A percentile compares a stretch with the other conserved stretches of the same genome.
phyloP scores from a whole-genome alignment of 2,888 invertebrate species.

The Philhelius pedissequus region DNA sequence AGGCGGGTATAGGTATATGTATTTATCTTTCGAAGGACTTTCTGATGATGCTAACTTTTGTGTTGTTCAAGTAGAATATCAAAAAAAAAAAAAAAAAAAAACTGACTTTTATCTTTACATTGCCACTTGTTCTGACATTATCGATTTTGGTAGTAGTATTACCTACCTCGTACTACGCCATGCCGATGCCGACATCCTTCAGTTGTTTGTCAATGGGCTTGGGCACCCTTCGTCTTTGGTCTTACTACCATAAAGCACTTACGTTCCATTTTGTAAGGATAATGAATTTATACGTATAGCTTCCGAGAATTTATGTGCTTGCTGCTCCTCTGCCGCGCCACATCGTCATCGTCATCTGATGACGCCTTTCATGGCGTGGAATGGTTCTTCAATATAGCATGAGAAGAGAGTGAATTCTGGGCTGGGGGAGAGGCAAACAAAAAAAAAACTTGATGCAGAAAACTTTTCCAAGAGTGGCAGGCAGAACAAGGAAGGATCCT shows the following conservation, averaged over 20 bases:
- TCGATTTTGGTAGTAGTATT: slow-evolving; percentile 34
- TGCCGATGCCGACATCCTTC: not conserved
- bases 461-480: slow-evolving; percentile 63
- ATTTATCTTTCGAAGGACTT: slow-evolving; percentile 39
- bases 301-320: slow-evolving; percentile 52
- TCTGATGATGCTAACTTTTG: slow-evolving; percentile 35
- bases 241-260: slow-evolving; percentile 46
- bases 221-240: not conserved
- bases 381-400: not conserved
- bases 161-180: not conserved
- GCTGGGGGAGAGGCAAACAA: not conserved
- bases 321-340: not conserved
- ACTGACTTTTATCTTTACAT: slow-evolving; percentile 55
- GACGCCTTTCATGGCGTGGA: not conserved
- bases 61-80: not conserved
- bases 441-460: slow-evolving; percentile 47
- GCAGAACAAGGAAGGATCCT: slow-evolving; percentile 27
- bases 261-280: slow-evolving; percentile 64
- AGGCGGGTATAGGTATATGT: not conserved
- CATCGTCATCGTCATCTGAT: not conserved
- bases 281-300: slow-evolving; percentile 66
- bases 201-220: not conserved
- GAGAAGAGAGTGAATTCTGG: slow-evolving; percentile 22
- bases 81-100: slow-evolving; percentile 41
- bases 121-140: slow-evolving; percentile 61